Evolutionary conservation across 2,797 vertebrate species (phyloP), one percentile per base, ranked within the genome.

Genomic region (Lacerta viridis): DNA sequence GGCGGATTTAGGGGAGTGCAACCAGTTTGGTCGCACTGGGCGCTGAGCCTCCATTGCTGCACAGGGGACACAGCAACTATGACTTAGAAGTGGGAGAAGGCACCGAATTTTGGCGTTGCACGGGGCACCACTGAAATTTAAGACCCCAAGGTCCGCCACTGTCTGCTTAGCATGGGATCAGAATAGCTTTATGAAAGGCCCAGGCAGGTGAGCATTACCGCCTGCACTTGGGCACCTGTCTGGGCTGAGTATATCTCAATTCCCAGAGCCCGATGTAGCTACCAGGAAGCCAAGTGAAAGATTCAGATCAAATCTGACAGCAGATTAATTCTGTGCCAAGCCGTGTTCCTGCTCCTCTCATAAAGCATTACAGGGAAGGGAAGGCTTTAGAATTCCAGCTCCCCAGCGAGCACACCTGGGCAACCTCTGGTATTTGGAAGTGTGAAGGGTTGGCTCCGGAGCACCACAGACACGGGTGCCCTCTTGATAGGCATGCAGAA

Each of bases 371-470:
- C n/a, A 43, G 59, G 64, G 75, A 75, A 68, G 71, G n/a, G 29
- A 27, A 85, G 25, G 61, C 27, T 43, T 82, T 85, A 18, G 72
- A 89, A 89, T 86, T 43, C 41, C 17, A 46, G 20, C 43, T 82
- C 88, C 84, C 84, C 17, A 5, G 79, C 33, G 88, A 15, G 13
- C 36, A 25, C 68, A 87, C 55, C 86, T 84, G 59, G 81, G 46
- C 85, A 90, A 90, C 80, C 80, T 90, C 83, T 90, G 81, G 59
- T 81, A 80, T 85, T 81, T 90, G 83, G 69, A 43, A 61, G n/a
- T 11, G 59, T 80, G 77, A 59, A 72, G 74, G 83, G n/a, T 4
- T 79, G 75, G 79, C 17, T 17, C 20, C 33, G 68, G 18, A 74
- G 17, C 55, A 79, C 75, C 84, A 46, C 69, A 25, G 68, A 82